Conservation (phyloP, 2,113 vertebrate genomes). For the Bagarius yarrelli region DNA sequence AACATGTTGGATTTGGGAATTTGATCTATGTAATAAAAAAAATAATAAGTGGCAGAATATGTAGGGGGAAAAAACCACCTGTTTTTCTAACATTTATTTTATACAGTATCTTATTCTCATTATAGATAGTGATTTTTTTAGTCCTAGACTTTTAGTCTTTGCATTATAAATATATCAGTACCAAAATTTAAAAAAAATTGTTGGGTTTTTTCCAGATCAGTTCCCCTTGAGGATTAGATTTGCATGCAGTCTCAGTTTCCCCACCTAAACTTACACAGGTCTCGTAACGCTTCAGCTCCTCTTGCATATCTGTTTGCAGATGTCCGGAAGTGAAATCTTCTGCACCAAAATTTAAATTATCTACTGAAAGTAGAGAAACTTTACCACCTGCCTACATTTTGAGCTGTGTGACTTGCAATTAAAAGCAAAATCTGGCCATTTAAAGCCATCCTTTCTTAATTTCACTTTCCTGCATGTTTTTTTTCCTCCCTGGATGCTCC, state of each 20-base stretch:
- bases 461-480: background rate
- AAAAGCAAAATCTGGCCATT: background rate
- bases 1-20: too few species aligned
- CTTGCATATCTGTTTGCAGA: background rate
- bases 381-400: background rate
- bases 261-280: background rate
- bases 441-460: background rate
- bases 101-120: too few species aligned
- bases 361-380: background rate
- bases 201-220: background rate
- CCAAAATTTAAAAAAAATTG: background rate
- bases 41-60: too few species aligned
- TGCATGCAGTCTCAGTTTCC: constrained; percentile 10
- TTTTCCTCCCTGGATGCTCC: background rate
- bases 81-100: too few species aligned
- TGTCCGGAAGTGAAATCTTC: background rate
- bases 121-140: too few species aligned
- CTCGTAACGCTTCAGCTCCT: constrained; percentile 7
- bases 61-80: too few species aligned
- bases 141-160: too few species aligned
- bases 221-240: constrained; percentile 1
- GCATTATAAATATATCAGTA: background rate
- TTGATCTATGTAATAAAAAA: too few species aligned
- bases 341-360: background rate
- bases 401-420: background rate